Base-by-base conservation (phyloP, 2,797 vertebrate species). In the Acropternis orthonyx region DNA sequence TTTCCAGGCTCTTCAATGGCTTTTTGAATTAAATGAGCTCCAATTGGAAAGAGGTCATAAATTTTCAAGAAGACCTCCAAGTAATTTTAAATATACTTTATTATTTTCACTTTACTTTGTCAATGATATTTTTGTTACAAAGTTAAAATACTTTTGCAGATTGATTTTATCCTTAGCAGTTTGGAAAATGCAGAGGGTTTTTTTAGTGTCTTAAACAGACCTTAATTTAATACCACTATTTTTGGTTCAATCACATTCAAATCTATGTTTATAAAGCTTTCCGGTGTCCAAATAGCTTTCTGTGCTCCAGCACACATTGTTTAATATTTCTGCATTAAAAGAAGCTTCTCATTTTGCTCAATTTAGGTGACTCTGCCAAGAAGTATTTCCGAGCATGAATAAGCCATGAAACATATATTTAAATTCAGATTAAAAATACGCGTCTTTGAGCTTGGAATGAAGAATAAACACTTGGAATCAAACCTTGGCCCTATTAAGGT, bases 231-330 rank as follows among this genome's bases (percentile, higher is more conserved):
- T 83, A 82, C 68, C 85, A 65, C 80, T 96, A 94, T 96, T 96
- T 96, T 96, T 73, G 88, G 92, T 96, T 95, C 94, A 94, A 96
- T 85, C 95, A 96, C 92, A 95, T 96, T 81, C 96, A 95, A 95
- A 92, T 95, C 84, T 87, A 65, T 96, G 96, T 95, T 96, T 97
- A 95, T 81, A 96, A 93, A 85, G 90, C 79, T 93, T 97, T 97
- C 96, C 84, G 94, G 89, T 97, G 92, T 95, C 94, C 95, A 94
- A 97, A 97, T 95, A 97, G 96, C 92, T 97, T 97, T 93, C 89
- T 58, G 87, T 80, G 65, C 67, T 92, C 74, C 92, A 90, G 89
- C 85, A 79, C 71, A 78, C 95, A 96, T 92, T 96, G 93, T 84
- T 84, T 94, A 97, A 95, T 95, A 97, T 97, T 94, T 92, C 89